Base-by-base conservation (phyloP, 2,797 vertebrate genomes). In the Liasis olivaceus region DNA sequence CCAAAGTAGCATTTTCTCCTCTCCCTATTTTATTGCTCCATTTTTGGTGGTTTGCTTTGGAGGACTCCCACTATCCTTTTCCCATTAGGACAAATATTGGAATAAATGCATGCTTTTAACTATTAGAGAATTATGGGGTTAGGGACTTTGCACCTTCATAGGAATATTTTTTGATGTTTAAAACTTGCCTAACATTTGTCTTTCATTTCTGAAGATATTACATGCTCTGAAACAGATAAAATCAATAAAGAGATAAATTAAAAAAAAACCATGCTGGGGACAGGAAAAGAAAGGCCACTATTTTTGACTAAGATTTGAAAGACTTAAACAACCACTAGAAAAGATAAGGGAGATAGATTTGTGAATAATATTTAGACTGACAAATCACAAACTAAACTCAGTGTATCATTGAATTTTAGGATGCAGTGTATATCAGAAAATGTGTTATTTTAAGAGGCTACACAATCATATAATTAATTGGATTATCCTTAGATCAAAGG, bases 11-110 rank as follows among this genome's bases (percentile, higher is more conserved):
- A 91, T 92, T 95, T 9, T 95, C 26, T 92, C 94, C 94, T 15
- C 95, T 54, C 20, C 93, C 91, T 94, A 91, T 97, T 97, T 97
- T 97, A 97, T 96, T 97, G 96, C 96, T 97, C 94, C 95, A 94
- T 96, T 97, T 97, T 96, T 96, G 95, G 96, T 97, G 96, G 95
- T 97, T 97, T 97, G 96, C 95, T 96, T 97, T 98, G 97, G 96
- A 98, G 95, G 85, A 56, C 81, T 91, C 96, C 96, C 97, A 98
- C 95, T 97, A 97, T 96, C 96, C 95, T 96, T 97, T 77, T 96
- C 97, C 95, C 96, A 97, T 96, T 97, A 96, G 96, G 96, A 95
- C 95, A 97, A 97, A 97, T 97, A 97, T 97, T 97, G 96, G 96
- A 97, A 97, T 96, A 97, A 97, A 97, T 96, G 96, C 95, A 96